Evolutionary conservation across 2,797 vertebrate species (phyloP), one percentile per base, ranked within the genome.

Genomic region (Sitta carolinensis): DNA sequence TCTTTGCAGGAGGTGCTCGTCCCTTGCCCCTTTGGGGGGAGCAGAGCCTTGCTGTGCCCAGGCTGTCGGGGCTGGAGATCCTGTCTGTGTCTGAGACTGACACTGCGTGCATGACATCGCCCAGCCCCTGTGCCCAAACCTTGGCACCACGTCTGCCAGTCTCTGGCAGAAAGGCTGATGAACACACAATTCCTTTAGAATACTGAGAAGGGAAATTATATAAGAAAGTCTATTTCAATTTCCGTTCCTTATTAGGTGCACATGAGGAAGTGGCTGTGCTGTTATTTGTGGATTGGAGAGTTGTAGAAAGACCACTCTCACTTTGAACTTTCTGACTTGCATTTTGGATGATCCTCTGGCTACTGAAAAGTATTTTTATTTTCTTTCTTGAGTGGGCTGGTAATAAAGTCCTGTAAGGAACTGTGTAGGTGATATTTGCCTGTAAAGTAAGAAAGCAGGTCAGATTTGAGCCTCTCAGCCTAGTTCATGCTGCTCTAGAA

Each of bases 251-350:
- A 76, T 72, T 89, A 89, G 87, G 69, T 78, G 27, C 61, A 62
- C 7, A 0, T 85, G 82, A 89, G 8, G 48, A 87, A 91, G 57
- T 68, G 62, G 54, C 36, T 5, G 0, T 80, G 75, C 61, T 84
- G 54, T 91, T 87, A 47, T 87, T 84, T 91, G 59, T 92, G 91
- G 73, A 69, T 73, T 91, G 69, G 85, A 84, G 80, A 86, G 74
- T 88, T 96, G 63, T 90, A 73, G 74, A 90, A 94, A 94, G 82
- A 87, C 38, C 55, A 30, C 73, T 92, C 45, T 91, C 26, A 77
- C 64, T 93, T 89, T 91, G 91, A 93, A 66, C 72, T 95, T 88
- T 93, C 78, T 80, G 38, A 75, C 36, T 89, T 94, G 36, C 12
- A 36, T 94, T 96, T 95, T 93, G 73, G 55, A 61, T 88, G 55